These are phyloP conservation scores for Anguilla japonica DNA, from an alignment of 2,113 vertebrate genomes.

Conservation along the genomic window DNA sequence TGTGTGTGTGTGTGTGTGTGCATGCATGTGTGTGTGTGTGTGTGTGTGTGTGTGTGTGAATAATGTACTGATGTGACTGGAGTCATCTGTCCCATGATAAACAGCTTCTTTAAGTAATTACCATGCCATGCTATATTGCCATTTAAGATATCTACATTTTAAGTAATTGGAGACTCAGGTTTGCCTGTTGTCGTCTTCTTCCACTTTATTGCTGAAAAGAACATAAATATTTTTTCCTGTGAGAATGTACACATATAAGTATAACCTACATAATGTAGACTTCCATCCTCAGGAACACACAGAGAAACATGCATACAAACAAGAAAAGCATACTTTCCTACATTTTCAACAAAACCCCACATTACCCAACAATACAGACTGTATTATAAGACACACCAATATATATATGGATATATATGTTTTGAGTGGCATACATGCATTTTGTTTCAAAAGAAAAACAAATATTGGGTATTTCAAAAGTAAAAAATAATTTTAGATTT, in stretches of 20 bases:
- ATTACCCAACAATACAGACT: background rate
- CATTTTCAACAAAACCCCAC: background rate
- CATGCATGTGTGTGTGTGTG: conserved; percentile 10
- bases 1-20: conserved; percentile 4
- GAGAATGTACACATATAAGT: background rate
- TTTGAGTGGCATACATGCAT: background rate
- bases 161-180: background rate
- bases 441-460: background rate
- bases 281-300: background rate
- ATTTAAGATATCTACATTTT: background rate
- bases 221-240: background rate
- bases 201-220: background rate
- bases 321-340: background rate
- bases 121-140: background rate
- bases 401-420: background rate
- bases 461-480: no score
- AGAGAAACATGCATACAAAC: background rate
- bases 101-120: background rate
- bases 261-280: background rate
- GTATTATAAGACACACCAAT: background rate
- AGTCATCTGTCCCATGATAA: background rate
- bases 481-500: no score
- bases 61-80: background rate
- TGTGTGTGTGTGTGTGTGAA: conserved; percentile 15
- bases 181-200: background rate